A percentile compares a stretch with the other conserved stretches of the same genome.
Evolutionary conservation across 2,888 invertebrate species (phyloP).

Genomic region (Rhamnusium bicolor): DNA sequence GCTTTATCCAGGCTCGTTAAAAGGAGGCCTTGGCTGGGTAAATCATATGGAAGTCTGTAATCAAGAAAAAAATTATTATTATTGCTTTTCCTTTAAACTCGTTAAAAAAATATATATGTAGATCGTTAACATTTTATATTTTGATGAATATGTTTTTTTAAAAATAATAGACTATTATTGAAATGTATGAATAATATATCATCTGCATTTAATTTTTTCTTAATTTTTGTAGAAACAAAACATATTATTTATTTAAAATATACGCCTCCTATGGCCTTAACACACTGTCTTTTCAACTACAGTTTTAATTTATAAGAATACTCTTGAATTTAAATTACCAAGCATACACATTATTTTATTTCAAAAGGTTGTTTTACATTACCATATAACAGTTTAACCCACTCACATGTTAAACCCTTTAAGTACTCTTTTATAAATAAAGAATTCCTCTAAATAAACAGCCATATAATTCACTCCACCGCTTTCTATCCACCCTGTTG

Average conservation of each 20-base stretch:
- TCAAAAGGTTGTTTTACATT: conserved; percentile 2
- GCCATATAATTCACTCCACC: conserved; percentile 31
- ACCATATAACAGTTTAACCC: conserved; percentile 4
- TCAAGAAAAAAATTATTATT: no score
- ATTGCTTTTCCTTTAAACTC: no score
- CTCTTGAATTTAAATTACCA: neutral
- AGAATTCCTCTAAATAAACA: conserved; percentile 24
- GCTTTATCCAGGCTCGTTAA: no score
- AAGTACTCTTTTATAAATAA: conserved; percentile 22
- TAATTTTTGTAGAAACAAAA: no score
- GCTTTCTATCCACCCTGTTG: conserved; percentile 32
- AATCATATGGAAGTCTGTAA: no score
- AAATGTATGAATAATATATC: no score
- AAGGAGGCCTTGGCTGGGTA: no score
- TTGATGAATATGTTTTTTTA: no score
- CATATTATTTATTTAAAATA: neutral
- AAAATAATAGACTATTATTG: no score
- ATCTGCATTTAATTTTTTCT: no score
- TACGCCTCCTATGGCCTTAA: neutral
- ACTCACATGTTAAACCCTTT: conserved; percentile 1
- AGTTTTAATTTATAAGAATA: neutral
- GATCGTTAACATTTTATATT: no score
- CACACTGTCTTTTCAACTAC: neutral
- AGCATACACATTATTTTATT: neutral
- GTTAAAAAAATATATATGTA: no score